A percentile compares a stretch with the other conserved stretches of the same genome.
Evolutionary conservation across 2,888 invertebrate species (phyloP).

Genomic region (Leucania comma): DNA sequence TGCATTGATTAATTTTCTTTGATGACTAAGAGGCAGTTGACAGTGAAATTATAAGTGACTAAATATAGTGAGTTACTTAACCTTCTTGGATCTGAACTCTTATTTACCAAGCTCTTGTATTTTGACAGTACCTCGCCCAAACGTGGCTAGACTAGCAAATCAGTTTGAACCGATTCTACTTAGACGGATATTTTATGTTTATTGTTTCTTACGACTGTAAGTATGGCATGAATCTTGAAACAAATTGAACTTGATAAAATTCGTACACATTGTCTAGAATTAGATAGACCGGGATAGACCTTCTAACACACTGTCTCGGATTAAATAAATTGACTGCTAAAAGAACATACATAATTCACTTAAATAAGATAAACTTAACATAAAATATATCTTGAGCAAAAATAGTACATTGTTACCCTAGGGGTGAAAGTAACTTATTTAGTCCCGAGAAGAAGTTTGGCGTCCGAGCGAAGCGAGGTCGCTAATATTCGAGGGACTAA

Average conservation of each 20-base stretch:
- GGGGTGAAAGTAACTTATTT: too few relatives aligned
- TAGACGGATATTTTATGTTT: constrained; percentile 45
- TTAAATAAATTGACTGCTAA: too few relatives aligned
- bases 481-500: too few relatives aligned
- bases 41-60: constrained; percentile 33
- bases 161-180: constrained; percentile 44
- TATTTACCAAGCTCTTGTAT: constrained; percentile 47
- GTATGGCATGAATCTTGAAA: constrained; percentile 19
- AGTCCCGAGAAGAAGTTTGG: too few relatives aligned
- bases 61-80: constrained; percentile 25
- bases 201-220: constrained; percentile 39
- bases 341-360: too few relatives aligned
- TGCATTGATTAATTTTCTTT: constrained; percentile 49
- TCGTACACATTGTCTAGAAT: not conserved
- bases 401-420: too few relatives aligned
- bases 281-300: not conserved
- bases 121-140: constrained; percentile 48
- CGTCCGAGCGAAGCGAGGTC: too few relatives aligned
- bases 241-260: constrained; percentile 27
- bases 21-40: constrained; percentile 26
- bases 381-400: too few relatives aligned
- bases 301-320: too few relatives aligned
- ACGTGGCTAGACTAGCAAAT: constrained; percentile 56
- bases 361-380: too few relatives aligned
- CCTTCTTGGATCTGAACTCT: constrained; percentile 24